These are phyloP conservation scores for Drosophila testacea DNA, from an alignment of 2,888 invertebrate species.

Conservation along the genomic window DNA sequence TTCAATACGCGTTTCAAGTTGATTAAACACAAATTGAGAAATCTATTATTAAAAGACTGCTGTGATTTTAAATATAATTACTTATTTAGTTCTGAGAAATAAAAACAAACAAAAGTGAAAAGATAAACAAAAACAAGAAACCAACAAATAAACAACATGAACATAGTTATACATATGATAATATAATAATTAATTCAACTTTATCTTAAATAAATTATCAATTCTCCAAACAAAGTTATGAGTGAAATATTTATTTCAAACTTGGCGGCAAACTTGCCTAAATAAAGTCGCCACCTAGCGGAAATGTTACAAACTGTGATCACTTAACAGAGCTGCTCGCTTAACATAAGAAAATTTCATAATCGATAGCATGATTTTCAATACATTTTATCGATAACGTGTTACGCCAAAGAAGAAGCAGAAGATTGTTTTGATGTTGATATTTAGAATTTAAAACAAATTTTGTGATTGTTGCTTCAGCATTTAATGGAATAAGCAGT, in stretches of 20 bases:
- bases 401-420: too few relatives aligned
- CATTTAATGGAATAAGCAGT: slow-evolving; percentile 34
- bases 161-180: slow-evolving; percentile 73
- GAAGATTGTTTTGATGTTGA: slow-evolving; percentile 39
- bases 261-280: neutral
- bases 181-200: slow-evolving; percentile 72
- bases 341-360: too few relatives aligned
- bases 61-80: slow-evolving; percentile 84
- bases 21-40: slow-evolving; percentile 69
- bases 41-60: slow-evolving; percentile 84
- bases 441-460: too few relatives aligned
- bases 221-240: slow-evolving; percentile 59
- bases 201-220: slow-evolving; percentile 82
- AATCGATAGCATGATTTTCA: slow-evolving; percentile 28
- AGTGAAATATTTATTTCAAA: neutral
- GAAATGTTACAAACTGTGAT: neutral
- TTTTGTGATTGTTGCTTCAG: too few relatives aligned
- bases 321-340: neutral
- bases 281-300: slow-evolving; percentile 7
- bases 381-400: neutral
- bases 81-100: slow-evolving; percentile 66
- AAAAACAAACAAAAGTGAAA: slow-evolving; percentile 44
- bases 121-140: slow-evolving; percentile 42
- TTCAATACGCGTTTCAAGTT: slow-evolving; percentile 50
- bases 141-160: slow-evolving; percentile 62